Conservation (phyloP, 2,888 invertebrate genomes). For the Agriotes lineatus region DNA sequence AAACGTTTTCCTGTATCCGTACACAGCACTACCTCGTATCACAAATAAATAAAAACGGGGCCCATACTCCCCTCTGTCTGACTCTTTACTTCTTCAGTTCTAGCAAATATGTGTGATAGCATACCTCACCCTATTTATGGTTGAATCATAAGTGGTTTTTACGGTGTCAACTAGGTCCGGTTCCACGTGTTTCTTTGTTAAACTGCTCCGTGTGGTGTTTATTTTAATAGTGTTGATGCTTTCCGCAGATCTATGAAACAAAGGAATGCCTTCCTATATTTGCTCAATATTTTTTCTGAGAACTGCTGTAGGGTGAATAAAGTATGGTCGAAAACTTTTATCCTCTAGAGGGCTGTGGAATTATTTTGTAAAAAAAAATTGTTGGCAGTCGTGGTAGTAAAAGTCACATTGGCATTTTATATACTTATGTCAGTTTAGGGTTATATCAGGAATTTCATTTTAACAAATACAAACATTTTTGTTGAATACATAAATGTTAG, state of each 20-base stretch:
- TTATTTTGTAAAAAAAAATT: too few species aligned
- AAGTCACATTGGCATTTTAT: too few species aligned
- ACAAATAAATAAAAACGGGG: background rate
- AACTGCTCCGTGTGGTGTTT: background rate
- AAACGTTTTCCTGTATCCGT: background rate
- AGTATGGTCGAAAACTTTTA: too few species aligned
- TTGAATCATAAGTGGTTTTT: too few species aligned
- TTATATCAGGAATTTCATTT: too few species aligned
- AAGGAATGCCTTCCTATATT: background rate
- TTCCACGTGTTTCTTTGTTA: background rate
- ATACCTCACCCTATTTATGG: background rate
- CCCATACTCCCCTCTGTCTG: background rate
- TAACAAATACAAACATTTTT: too few species aligned
- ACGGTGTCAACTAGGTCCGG: background rate
- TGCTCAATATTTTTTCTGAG: background rate
- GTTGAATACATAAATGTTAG: too few species aligned
- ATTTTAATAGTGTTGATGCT: background rate
- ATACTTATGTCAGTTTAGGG: too few species aligned
- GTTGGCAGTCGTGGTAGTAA: too few species aligned
- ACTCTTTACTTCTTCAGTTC: background rate
- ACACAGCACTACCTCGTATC: background rate
- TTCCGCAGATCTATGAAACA: background rate
- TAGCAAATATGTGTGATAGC: background rate
- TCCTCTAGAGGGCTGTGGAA: too few species aligned
- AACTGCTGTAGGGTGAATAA: constrained; percentile 2